phyloP scores from a whole-genome alignment of 2,888 invertebrate species.

The Andricus quercusramuli region DNA sequence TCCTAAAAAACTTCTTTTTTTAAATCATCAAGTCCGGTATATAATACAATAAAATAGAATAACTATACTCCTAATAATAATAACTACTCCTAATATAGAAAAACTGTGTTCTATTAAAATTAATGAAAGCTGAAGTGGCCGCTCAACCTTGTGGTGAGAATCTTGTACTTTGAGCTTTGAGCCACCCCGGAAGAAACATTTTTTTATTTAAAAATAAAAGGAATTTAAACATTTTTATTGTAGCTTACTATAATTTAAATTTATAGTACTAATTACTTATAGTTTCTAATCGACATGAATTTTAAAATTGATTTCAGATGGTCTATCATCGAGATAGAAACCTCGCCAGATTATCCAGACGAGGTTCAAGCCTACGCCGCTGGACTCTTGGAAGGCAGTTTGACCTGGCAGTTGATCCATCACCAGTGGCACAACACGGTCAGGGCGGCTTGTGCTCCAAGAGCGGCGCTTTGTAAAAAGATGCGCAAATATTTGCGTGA shows the following conservation, averaged over 20 bases:
- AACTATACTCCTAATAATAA: too few species aligned
- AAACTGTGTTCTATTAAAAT: too few species aligned
- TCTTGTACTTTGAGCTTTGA: background rate
- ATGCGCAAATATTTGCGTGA: conserved; percentile 84
- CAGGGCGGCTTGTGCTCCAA: conserved; percentile 72
- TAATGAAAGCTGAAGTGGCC: too few species aligned
- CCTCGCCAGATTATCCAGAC: conserved; percentile 86
- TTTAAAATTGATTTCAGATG: conserved; percentile 81
- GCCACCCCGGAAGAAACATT: background rate
- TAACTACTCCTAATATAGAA: too few species aligned
- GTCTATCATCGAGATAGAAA: conserved; percentile 90
- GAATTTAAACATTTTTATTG: too few species aligned
- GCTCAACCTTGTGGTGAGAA: too few species aligned
- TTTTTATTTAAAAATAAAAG: background rate
- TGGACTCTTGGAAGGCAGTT: conserved; percentile 90
- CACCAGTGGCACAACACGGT: conserved; percentile 89
- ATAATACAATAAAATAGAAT: too few species aligned
- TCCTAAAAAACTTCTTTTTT: too few species aligned
- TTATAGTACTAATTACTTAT: too few species aligned
- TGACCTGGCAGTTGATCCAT: conserved; percentile 90
- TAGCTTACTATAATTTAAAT: too few species aligned
- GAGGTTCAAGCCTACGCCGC: conserved; percentile 92
- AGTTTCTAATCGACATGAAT: background rate
- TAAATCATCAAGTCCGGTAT: too few species aligned
- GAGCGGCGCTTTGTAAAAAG: conserved; percentile 81